phyloP scores from a whole-genome alignment of 2,113 vertebrate genomes.

The Myanophis thanlyinensis region DNA sequence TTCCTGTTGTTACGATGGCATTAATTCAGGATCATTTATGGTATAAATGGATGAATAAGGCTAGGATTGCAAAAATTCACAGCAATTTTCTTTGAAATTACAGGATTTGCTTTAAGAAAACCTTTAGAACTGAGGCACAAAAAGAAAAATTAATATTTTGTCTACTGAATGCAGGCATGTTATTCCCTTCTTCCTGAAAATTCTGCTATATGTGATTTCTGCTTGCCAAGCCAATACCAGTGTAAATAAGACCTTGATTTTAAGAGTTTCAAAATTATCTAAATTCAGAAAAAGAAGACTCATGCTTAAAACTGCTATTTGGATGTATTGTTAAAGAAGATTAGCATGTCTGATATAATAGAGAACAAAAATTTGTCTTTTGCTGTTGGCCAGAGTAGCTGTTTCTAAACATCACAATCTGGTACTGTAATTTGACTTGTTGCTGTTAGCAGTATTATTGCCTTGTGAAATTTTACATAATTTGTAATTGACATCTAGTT shows the following conservation, averaged over 20 bases:
- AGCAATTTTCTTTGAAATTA: neutral
- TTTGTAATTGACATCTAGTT: neutral
- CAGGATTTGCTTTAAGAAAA: neutral
- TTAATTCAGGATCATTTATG: neutral
- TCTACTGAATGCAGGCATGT: constrained; percentile 26
- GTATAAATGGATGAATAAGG: neutral
- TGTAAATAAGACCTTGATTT: neutral
- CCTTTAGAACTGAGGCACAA: neutral
- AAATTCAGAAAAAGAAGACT: neutral
- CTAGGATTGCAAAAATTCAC: neutral
- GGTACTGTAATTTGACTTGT: accelerated
- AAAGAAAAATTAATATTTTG: constrained; percentile 36
- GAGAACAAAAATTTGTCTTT: neutral
- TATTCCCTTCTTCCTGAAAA: neutral
- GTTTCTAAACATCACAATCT: neutral
- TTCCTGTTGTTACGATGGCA: neutral
- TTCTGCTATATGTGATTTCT: constrained; percentile 36
- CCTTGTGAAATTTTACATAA: neutral
- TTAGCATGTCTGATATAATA: neutral
- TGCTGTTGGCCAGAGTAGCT: neutral
- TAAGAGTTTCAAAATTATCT: neutral
- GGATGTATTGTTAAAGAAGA: neutral
- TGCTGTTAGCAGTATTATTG: neutral
- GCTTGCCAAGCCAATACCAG: constrained; percentile 20
- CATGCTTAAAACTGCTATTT: neutral